Percentiles rank a stretch among this genome's conserved stretches.
phyloP scores from a whole-genome alignment of 2,113 vertebrate genomes.

The Toxotes jaculatrix region DNA sequence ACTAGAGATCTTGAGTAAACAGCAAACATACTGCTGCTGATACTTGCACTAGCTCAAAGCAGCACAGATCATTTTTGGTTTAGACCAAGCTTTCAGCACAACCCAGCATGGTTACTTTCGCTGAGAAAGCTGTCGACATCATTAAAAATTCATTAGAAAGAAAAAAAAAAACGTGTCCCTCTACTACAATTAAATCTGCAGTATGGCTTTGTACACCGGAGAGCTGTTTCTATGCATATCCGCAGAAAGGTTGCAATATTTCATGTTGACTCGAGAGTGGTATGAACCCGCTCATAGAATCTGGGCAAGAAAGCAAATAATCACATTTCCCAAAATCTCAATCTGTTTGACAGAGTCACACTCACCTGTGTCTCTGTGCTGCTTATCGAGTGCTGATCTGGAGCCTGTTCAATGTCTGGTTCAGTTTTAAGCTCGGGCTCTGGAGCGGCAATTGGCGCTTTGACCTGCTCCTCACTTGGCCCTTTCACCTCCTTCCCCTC shows the following conservation, averaged over 20 bases:
- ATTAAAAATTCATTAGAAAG: conserved; percentile 58
- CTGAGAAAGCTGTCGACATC: conserved; percentile 49
- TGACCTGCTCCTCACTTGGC: conserved; percentile 76
- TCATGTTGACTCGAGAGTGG: neutral
- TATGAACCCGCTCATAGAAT: neutral
- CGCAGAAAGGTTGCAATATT: neutral
- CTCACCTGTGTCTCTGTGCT: conserved; percentile 93
- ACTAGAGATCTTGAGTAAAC: neutral
- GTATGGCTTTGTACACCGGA: neutral
- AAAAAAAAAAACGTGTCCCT: conserved; percentile 24
- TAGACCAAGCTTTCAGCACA: conserved; percentile 33
- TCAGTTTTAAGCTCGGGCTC: conserved; percentile 91
- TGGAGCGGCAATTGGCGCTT: conserved; percentile 93
- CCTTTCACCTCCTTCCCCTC: conserved; percentile 46
- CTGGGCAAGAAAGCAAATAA: neutral
- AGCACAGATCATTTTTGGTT: neutral
- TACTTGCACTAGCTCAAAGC: neutral
- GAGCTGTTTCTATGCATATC: neutral
- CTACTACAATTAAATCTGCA: conserved; percentile 29
- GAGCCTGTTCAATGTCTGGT: conserved; percentile 85
- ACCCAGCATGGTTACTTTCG: conserved; percentile 22
- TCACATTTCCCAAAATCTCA: neutral
- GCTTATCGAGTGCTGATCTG: conserved; percentile 92
- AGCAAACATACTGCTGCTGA: conserved; percentile 1
- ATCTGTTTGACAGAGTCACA: neutral